phyloP scores from a whole-genome alignment of 2,797 vertebrate species.

The Cygnus olor region DNA sequence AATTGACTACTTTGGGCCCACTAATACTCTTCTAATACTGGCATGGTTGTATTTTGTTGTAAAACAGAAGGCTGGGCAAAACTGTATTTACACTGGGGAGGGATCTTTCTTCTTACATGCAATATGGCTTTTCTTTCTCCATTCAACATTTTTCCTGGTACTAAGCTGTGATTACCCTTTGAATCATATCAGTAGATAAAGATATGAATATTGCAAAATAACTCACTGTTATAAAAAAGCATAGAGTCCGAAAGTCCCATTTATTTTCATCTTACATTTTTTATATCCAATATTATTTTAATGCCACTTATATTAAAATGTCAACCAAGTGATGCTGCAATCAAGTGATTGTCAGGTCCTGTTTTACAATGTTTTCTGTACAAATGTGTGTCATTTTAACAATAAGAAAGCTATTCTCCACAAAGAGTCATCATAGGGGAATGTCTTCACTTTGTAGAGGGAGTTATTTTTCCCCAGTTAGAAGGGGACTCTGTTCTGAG shows the following conservation, averaged over 20 bases:
- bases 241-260: conserved; percentile 27
- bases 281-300: conserved; percentile 59
- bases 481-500: not conserved
- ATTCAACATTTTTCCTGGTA: not conserved
- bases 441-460: not conserved
- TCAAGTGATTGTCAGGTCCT: conserved; percentile 2
- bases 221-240: not conserved
- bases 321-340: conserved; percentile 44
- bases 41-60: not conserved
- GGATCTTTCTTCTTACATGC: not conserved
- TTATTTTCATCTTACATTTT: conserved; percentile 66
- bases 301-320: conserved; percentile 65
- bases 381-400: conserved; percentile 55
- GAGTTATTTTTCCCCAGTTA: conserved; percentile 11
- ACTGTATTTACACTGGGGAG: not conserved
- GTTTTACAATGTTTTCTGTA: conserved; percentile 48
- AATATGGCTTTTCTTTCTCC: not conserved
- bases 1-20: not conserved
- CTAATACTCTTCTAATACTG: not conserved
- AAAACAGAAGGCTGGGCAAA: not conserved
- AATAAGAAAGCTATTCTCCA: conserved; percentile 27
- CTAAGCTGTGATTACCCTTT: not conserved
- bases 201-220: not conserved
- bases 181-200: not conserved
- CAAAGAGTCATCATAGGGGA: not conserved